Base-by-base conservation (phyloP, 1,140 invertebrate genomes). In the Drosophila pseudoobscura region DNA sequence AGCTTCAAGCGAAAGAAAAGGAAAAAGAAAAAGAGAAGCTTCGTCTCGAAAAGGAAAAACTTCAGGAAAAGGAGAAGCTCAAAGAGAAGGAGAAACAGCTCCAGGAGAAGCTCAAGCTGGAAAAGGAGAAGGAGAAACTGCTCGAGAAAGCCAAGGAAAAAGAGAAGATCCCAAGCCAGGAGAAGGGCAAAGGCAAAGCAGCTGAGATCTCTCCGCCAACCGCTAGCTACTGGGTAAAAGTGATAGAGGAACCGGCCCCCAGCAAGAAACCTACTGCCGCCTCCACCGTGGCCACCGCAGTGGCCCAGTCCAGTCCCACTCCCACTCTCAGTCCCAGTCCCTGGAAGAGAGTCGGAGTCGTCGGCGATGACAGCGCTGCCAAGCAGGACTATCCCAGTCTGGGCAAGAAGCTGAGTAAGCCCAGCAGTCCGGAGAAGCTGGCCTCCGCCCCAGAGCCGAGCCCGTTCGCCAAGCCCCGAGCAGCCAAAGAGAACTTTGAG, bases 401-500 rank as follows among this genome's bases (percentile, higher is more conserved):
- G 55, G 68, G 55, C 47, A 71, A 70, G 29, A 46, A 57, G 6
- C 4, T 31, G 24, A 31, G 13, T 1, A 71, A 60, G 2, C 3
- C 22, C 24, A 59, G 44, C 24, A 54, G 49, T 43, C 58, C 65
- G 5, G 71, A 76, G n/a, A 73, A 55, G 51, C n/a, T 69, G 11
- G 17, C 2, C 2, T 69, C 63, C 8, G 63, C 65, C 0, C 63
- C 65, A 0, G 68, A 69, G 15, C 31, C 56, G 29, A 54, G 46
- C 5, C 2, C 26, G n/a, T 47, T 15, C 49, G 13, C 3, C 39
- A 45, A 31, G 46, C 31, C 0, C 26, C 11, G n/a, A 9, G 17
- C 51, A 8, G 62, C 55, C 8, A 69, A 66, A 24, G 46, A 74
- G 24, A 60, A 60, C 20, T 88, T 91, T 26, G 78, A 91, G 44